Base-by-base conservation (phyloP, 2,888 invertebrate genomes). In the Timema cristinae region DNA sequence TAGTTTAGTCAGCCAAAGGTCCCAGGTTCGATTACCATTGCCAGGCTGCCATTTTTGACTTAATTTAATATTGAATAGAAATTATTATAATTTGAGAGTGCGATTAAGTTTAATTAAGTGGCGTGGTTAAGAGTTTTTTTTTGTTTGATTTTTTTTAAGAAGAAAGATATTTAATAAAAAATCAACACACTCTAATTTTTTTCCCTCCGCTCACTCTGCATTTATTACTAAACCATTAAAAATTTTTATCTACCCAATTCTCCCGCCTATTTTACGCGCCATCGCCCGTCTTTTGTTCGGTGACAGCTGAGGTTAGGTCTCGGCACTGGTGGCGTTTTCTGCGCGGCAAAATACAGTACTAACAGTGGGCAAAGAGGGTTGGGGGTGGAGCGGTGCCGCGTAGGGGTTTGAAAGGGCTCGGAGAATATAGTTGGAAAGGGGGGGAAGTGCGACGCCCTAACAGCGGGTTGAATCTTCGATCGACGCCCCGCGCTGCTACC, bases 371-470 rank as follows among this genome's bases (percentile, higher is more conserved):
- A 59, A n/a, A 50, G 68, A 32, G 51, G 69, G 50, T 49, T 50
- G 67, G 70, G 69, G 74, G 72, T 52, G 70, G 50, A 71, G 71
- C 59, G 68, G 71, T 70, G 71, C 71, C 50, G 72, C 54, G 56
- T 47, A 70, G 59, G 63, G 73, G 71, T 68, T 66, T 67, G 67
- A 16, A 70, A 50, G 72, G 54, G 73, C 70, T 73, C 71, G 73
- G 75, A 73, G 67, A 72, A 72, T 61, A 49, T 61, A 59, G 69
- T 67, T 50, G 67, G 68, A 68, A 70, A 69, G 52, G 71, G 71
- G 73, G 68, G 71, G 54, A 70, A 69, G 69, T 61, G 70, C 73
- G 71, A 71, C 71, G 71, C 71, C 71, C 71, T 50, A 71, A 67
- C 67, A 67, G 67, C 71, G n/a, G n/a, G 71, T 50, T 56, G 71